phyloP scores from a whole-genome alignment of 2,888 invertebrate genomes.

The Drosophila bunnanda region DNA sequence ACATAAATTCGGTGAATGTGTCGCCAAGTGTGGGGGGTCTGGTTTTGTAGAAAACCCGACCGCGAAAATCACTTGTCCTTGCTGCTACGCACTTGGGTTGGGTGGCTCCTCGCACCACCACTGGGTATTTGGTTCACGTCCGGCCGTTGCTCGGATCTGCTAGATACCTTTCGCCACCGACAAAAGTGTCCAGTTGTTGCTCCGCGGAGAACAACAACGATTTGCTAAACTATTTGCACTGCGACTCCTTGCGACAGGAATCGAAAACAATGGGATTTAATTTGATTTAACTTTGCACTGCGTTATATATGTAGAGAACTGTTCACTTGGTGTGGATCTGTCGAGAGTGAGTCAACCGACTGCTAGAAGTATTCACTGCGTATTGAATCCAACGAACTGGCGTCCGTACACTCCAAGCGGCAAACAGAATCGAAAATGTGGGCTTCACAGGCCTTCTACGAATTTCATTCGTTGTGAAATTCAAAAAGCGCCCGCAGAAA shows the following conservation, averaged over 20 bases:
- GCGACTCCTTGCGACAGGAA: constrained; percentile 45
- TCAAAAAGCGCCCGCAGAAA: constrained; percentile 72
- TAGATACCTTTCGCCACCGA: constrained; percentile 9
- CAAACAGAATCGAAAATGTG: constrained; percentile 46
- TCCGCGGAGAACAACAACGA: constrained; percentile 57
- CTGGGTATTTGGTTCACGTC: constrained; percentile 45
- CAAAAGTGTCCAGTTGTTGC: constrained; percentile 59
- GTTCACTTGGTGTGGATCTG: constrained; percentile 42
- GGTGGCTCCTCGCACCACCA: constrained; percentile 71
- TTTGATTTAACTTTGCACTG: constrained; percentile 12
- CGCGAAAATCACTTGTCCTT: constrained; percentile 50
- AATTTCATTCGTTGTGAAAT: constrained; percentile 83
- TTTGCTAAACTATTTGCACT: constrained; percentile 20
- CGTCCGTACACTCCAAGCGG: constrained; percentile 9
- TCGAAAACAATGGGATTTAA: constrained; percentile 29
- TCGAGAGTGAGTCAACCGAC: constrained; percentile 61
- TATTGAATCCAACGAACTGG: constrained; percentile 47
- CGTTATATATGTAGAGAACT: constrained; percentile 35
- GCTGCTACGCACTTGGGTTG: constrained; percentile 55
- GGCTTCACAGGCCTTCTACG: constrained; percentile 27
- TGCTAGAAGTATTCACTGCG: constrained; percentile 58
- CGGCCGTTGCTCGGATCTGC: constrained; percentile 55
- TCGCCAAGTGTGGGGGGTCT: constrained; percentile 63
- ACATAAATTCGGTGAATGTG: constrained; percentile 55
- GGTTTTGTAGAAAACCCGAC: constrained; percentile 57